These are phyloP conservation scores for Sminthurides aquaticus DNA, from an alignment of 2,888 invertebrate species.

Conservation along the genomic window DNA sequence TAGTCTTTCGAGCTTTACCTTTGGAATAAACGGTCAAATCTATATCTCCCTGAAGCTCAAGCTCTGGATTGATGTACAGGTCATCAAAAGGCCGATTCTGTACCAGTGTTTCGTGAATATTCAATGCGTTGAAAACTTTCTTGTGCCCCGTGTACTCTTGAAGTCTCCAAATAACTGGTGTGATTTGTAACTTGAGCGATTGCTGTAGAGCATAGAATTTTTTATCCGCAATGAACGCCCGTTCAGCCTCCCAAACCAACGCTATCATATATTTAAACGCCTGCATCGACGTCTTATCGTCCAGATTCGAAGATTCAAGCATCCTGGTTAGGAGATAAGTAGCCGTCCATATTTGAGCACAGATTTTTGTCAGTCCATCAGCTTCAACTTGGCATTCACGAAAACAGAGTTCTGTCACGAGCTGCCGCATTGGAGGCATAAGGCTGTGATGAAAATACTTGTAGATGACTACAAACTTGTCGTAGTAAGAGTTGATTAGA, in stretches of 20 bases:
- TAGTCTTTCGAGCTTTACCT: neutral
- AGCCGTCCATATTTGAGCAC: conserved; percentile 29
- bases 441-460: conserved; percentile 1
- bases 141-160: conserved; percentile 9
- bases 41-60: conserved; percentile 1
- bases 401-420: neutral
- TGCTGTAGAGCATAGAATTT: conserved; percentile 16
- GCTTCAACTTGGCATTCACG: conserved; percentile 27
- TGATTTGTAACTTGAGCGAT: conserved; percentile 13
- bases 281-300: conserved; percentile 15
- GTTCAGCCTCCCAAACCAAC: conserved; percentile 26
- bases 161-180: conserved; percentile 9
- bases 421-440: conserved; percentile 1
- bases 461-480: neutral
- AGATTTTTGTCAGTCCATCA: conserved; percentile 24
- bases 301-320: neutral
- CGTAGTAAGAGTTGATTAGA: neutral
- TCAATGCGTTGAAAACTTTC: neutral
- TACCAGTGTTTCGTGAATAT: neutral
- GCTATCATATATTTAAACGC: conserved; percentile 15
- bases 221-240: neutral
- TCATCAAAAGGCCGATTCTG: conserved; percentile 6
- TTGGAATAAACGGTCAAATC: neutral
- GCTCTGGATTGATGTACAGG: neutral
- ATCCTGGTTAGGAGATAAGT: conserved; percentile 22